These are phyloP conservation scores for Struthidea cinerea DNA, from an alignment of 2,113 vertebrate species.

Conservation along the genomic window DNA sequence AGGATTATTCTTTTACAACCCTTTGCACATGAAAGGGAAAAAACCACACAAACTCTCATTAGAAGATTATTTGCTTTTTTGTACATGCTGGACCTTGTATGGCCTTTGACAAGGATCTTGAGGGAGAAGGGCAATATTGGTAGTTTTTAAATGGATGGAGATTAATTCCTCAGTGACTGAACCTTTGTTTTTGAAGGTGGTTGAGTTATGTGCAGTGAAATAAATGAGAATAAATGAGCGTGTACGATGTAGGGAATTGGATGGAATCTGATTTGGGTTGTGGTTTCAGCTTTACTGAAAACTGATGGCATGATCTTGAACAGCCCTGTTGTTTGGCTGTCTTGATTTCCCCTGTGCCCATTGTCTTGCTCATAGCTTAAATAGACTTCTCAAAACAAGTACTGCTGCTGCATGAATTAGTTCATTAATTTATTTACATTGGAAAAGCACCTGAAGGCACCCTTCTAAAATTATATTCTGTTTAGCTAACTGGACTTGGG, in stretches of 20 bases:
- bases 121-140: not conserved
- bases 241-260: not conserved
- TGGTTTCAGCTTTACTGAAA: not conserved
- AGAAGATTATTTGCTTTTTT: not conserved
- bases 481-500: not conserved
- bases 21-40: not conserved
- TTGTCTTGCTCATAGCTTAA: not conserved
- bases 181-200: not conserved
- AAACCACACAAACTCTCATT: not conserved
- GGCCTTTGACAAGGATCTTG: not conserved
- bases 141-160: not conserved
- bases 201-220: not conserved
- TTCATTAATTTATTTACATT: constrained; percentile 34
- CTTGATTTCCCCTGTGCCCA: not conserved
- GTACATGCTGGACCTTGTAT: not conserved
- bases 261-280: not conserved
- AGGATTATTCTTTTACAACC: not conserved
- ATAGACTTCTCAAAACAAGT: not conserved
- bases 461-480: not conserved
- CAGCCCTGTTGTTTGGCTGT: not conserved
- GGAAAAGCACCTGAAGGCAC: constrained; percentile 33
- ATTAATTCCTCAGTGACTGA: not conserved
- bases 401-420: not conserved
- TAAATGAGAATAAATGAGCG: not conserved
- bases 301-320: not conserved